These are phyloP conservation scores for Lymantria monacha DNA, from an alignment of 2,888 invertebrate species.

Conservation along the genomic window DNA sequence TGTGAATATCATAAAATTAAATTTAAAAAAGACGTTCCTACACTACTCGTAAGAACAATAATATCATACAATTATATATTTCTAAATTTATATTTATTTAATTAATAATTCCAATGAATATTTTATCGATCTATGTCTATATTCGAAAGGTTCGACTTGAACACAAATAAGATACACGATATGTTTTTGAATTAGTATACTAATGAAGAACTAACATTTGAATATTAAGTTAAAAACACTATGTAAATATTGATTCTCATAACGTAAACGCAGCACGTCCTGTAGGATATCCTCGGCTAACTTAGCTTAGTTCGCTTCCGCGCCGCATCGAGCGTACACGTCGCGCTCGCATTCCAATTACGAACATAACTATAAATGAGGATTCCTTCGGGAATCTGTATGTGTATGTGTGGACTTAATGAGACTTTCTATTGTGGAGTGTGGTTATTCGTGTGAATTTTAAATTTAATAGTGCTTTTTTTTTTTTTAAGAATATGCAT, in stretches of 20 bases:
- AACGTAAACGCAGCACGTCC: slow-evolving; percentile 68
- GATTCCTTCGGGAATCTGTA: slow-evolving; percentile 35
- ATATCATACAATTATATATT: too few species aligned
- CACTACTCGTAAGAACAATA: too few species aligned
- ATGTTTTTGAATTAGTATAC: slow-evolving; percentile 1
- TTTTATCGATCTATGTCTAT: background rate
- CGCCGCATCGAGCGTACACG: slow-evolving; percentile 69
- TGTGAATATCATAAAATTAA: too few species aligned
- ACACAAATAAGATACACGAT: background rate
- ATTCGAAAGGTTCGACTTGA: background rate
- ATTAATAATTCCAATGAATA: too few species aligned
- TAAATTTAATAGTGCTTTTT: slow-evolving; percentile 2
- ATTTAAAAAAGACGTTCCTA: too few species aligned
- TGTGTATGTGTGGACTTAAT: slow-evolving; percentile 43
- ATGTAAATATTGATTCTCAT: slow-evolving; percentile 79
- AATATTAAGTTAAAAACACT: slow-evolving; percentile 68
- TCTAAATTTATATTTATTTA: too few species aligned
- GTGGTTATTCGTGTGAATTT: slow-evolving; percentile 12
- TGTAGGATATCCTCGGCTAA: slow-evolving; percentile 70
- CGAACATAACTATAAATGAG: slow-evolving; percentile 49
- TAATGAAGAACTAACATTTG: slow-evolving; percentile 49
- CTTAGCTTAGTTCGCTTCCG: slow-evolving; percentile 77
- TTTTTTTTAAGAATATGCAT: background rate
- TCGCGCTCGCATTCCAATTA: slow-evolving; percentile 54
- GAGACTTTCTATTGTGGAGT: slow-evolving; percentile 13